These are phyloP conservation scores for Protobothrops flavoviridis DNA, from an alignment of 2,113 vertebrate species.

Conservation along the genomic window DNA sequence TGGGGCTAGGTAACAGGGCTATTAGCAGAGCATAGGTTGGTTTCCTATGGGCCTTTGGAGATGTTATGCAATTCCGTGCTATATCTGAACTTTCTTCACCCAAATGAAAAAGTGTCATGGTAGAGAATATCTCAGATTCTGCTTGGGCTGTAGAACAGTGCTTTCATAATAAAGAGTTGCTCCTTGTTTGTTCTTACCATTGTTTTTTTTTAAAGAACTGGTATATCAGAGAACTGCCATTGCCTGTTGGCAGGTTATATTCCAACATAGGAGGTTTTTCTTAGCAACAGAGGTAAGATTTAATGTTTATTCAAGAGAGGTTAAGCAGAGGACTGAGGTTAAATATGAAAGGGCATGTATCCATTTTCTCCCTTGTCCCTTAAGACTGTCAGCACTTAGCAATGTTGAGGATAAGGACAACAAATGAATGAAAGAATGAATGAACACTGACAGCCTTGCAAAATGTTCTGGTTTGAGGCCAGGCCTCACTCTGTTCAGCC, in stretches of 20 bases:
- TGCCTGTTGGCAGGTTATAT: background rate
- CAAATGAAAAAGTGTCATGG: background rate
- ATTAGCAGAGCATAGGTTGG: background rate
- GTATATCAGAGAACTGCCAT: background rate
- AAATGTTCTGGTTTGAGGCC: constrained; percentile 55
- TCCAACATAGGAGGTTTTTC: constrained; percentile 1
- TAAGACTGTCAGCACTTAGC: constrained; percentile 44
- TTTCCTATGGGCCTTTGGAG: background rate
- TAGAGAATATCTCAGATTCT: background rate
- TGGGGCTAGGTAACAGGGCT: background rate
- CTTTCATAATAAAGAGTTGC: background rate
- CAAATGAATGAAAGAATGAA: constrained; percentile 56
- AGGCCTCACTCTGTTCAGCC: constrained; percentile 52
- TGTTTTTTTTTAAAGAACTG: no score
- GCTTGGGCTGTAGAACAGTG: no score
- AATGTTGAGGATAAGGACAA: constrained; percentile 27
- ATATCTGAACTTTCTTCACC: background rate
- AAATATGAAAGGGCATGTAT: constrained; percentile 30
- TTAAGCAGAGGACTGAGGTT: fast-evolving
- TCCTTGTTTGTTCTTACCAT: background rate
- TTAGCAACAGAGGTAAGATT: background rate
- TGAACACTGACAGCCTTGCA: constrained; percentile 36
- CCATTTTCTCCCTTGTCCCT: constrained; percentile 5
- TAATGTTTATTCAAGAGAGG: constrained; percentile 1
- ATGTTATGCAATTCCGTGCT: background rate